Conservation (phyloP, 2,113 vertebrate species). For the Megalops atlanticus region DNA sequence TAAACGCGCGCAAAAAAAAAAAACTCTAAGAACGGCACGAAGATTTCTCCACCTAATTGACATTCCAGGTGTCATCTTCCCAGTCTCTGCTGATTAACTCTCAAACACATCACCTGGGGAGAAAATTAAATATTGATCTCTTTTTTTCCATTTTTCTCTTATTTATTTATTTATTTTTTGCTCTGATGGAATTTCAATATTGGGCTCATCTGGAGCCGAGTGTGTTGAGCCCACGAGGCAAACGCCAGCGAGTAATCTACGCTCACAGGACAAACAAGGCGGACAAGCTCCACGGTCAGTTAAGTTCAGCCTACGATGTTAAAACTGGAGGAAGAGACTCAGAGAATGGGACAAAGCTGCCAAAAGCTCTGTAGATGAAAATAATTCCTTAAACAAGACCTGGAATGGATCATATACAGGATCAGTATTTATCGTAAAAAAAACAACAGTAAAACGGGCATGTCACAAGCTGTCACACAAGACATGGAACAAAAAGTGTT, state of each 20-base stretch:
- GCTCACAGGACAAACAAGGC: not conserved
- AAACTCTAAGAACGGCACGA: not conserved
- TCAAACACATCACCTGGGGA: conserved; percentile 69
- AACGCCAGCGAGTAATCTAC: not conserved
- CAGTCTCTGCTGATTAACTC: conserved; percentile 67
- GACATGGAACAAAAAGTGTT: too few relatives aligned
- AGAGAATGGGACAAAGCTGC: too few relatives aligned
- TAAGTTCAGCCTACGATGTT: not conserved
- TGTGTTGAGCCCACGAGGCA: not conserved
- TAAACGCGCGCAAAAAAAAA: not conserved
- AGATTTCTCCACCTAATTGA: conserved; percentile 51
- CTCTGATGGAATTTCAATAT: conserved; percentile 56
- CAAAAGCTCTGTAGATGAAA: not conserved
- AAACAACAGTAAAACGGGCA: too few relatives aligned
- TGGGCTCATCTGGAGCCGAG: conserved; percentile 32
- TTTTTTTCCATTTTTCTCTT: conserved; percentile 58
- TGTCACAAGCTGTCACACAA: too few relatives aligned
- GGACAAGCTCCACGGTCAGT: not conserved
- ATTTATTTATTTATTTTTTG: conserved; percentile 33
- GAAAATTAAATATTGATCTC: conserved; percentile 81
- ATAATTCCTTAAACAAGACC: not conserved
- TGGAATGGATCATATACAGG: not conserved
- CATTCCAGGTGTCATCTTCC: conserved; percentile 73
- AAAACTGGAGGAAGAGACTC: not conserved
- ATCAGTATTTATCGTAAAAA: too few relatives aligned